phyloP scores from a whole-genome alignment of 2,113 vertebrate species.

The Phylloscopus trochiloides region DNA sequence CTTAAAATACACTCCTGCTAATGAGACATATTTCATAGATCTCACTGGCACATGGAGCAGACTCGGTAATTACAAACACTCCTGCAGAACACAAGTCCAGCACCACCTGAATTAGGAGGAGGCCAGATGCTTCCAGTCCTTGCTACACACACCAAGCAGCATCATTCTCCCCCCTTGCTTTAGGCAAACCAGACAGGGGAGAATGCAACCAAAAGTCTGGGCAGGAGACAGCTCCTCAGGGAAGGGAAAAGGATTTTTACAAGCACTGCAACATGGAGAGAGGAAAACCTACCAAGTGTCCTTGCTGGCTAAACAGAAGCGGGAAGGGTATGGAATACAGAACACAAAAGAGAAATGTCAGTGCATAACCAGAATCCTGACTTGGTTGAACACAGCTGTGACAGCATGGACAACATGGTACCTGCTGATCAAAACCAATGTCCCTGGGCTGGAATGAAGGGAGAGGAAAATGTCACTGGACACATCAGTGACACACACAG shows the following conservation, averaged over 20 bases:
- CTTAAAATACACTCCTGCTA: slow-evolving; percentile 5
- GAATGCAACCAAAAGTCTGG: background rate
- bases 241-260: background rate
- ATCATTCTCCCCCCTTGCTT: background rate
- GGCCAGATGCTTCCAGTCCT: background rate
- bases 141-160: background rate
- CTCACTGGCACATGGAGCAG: background rate
- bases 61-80: background rate
- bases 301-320: background rate
- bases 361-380: background rate
- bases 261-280: background rate
- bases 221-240: background rate
- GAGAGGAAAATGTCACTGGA: background rate
- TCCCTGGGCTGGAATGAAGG: background rate
- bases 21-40: background rate
- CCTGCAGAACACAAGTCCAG: background rate
- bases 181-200: background rate
- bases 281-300: background rate
- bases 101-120: background rate
- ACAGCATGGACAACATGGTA: background rate
- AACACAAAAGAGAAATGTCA: background rate
- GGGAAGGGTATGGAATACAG: rapidly evolving
- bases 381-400: background rate
- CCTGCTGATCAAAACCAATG: background rate
- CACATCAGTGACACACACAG: background rate